Conservation (phyloP, 2,888 invertebrate species). For the Hecatera dysodea region DNA sequence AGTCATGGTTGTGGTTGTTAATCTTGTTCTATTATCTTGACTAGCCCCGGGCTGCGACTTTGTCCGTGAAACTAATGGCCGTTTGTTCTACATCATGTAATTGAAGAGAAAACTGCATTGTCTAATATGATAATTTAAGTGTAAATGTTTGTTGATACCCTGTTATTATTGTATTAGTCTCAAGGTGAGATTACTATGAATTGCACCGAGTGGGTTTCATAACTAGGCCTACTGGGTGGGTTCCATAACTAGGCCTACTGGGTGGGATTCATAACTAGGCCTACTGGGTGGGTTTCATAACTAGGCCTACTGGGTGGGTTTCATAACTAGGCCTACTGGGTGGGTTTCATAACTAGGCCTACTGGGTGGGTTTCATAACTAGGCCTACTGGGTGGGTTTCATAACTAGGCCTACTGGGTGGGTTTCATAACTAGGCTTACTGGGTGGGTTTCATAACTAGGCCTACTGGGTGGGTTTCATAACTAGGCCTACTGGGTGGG, state of each 20-base stretch:
- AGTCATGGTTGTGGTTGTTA: slow-evolving; percentile 36
- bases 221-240: neutral
- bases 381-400: neutral
- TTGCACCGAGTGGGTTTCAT: neutral
- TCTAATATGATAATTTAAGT: slow-evolving; percentile 27
- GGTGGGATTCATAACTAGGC: neutral
- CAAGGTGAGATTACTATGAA: slow-evolving; percentile 17
- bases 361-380: neutral
- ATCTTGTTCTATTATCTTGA: slow-evolving; percentile 14
- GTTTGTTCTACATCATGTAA: slow-evolving; percentile 34
- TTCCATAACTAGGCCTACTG: neutral
- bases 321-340: neutral
- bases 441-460: neutral
- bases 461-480: too few relatives aligned
- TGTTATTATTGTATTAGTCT: slow-evolving; percentile 34
- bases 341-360: neutral
- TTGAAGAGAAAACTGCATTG: slow-evolving; percentile 17
- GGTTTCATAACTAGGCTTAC: neutral
- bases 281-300: neutral
- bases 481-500: neutral
- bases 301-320: neutral
- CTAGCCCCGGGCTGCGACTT: slow-evolving; percentile 31
- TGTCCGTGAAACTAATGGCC: slow-evolving; percentile 52
- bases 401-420: too few relatives aligned
- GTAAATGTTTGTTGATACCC: slow-evolving; percentile 26